Percentiles rank a stretch among this genome's conserved stretches.
These are phyloP conservation scores for Coilia nasus DNA, from an alignment of 2,797 vertebrate genomes.

Conservation along the genomic window DNA sequence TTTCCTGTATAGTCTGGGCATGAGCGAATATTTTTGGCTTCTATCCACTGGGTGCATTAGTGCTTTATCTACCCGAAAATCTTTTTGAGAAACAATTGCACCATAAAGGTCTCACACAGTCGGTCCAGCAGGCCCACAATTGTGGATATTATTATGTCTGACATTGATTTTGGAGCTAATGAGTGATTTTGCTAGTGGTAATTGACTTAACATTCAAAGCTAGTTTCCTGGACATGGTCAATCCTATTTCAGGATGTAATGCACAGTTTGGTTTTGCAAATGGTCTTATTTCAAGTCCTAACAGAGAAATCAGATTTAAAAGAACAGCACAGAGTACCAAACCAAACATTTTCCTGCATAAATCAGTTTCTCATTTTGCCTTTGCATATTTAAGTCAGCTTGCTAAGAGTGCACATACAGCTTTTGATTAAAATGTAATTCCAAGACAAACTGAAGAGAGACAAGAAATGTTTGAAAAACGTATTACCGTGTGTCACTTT, in stretches of 20 bases:
- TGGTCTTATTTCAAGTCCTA: background rate
- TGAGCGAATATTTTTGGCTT: background rate
- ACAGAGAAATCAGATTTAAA: background rate
- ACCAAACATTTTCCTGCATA: constrained; percentile 5
- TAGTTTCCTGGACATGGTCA: background rate
- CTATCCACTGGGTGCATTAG: background rate
- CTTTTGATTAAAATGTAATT: constrained; percentile 17
- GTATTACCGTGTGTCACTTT: background rate
- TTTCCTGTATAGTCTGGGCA: background rate
- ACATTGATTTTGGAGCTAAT: background rate
- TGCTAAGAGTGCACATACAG: background rate
- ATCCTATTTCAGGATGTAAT: background rate
- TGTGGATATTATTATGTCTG: background rate
- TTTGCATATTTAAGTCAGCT: constrained; percentile 13
- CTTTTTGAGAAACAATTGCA: background rate
- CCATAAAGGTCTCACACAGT: background rate
- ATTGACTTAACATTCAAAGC: background rate
- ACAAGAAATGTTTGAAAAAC: background rate
- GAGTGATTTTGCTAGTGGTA: background rate
- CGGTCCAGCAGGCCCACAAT: background rate
- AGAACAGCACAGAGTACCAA: background rate
- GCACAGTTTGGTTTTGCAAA: background rate
- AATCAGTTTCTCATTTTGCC: background rate
- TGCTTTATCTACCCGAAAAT: background rate
- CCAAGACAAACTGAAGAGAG: background rate